Conservation (phyloP, 2,888 invertebrate species). For the Cotesia congregata region DNA sequence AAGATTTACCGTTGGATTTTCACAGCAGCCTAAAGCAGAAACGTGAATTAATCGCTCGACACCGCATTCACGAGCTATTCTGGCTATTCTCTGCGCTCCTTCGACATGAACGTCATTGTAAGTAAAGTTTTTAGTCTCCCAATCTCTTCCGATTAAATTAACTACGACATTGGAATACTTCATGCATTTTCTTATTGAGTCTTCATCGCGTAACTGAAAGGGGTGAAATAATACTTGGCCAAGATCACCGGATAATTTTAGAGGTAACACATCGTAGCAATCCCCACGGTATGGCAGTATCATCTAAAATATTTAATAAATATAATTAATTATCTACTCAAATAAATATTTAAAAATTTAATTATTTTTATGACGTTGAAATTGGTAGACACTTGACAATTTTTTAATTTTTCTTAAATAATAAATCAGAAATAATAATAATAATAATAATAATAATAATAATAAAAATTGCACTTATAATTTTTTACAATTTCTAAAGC, state of each 20-base stretch:
- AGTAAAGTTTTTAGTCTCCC: constrained; percentile 91
- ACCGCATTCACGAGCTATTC: constrained; percentile 80
- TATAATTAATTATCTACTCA: neutral
- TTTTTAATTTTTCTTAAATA: neutral
- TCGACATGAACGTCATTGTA: constrained; percentile 90
- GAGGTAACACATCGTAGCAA: constrained; percentile 80
- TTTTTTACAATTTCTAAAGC: too few species aligned
- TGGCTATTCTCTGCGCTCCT: constrained; percentile 87
- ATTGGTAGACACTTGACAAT: neutral
- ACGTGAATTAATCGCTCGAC: constrained; percentile 94
- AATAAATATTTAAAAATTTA: neutral
- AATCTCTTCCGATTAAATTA: constrained; percentile 92
- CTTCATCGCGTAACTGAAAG: constrained; percentile 87
- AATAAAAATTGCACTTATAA: too few species aligned
- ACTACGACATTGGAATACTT: constrained; percentile 97
- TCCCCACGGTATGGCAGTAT: constrained; percentile 95
- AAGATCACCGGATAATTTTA: constrained; percentile 92
- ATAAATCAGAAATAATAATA: too few species aligned
- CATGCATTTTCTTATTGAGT: constrained; percentile 85
- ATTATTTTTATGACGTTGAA: too few species aligned
- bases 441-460: too few species aligned
- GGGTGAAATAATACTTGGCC: constrained; percentile 95
- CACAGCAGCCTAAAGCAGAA: constrained; percentile 81
- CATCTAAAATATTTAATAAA: constrained; percentile 75
- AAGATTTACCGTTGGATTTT: neutral